Evolutionary conservation across 2,888 invertebrate genomes (phyloP), one percentile per base, ranked within the genome.

Genomic region (Anaspis maculata): DNA sequence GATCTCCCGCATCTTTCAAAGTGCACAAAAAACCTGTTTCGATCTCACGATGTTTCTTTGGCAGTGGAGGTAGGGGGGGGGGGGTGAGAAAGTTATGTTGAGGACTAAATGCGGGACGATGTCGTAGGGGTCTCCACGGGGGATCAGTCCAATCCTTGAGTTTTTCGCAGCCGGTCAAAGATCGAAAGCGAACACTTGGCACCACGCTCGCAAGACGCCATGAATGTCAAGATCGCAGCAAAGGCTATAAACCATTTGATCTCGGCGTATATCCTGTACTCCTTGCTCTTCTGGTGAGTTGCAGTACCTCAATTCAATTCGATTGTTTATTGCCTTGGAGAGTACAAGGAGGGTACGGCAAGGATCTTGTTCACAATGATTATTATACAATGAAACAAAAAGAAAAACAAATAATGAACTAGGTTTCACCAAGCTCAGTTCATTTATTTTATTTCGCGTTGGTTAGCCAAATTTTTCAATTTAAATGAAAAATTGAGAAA

Each of bases 1-100:
- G 35, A 39, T 23, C 27, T 27, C 23, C 39, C 39, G 9, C 37
- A 41, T 14, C 22, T 41, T 5, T 13, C 34, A 5, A 37, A 37
- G 25, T 32, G 32, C 13, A 25, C 35, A 15, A 27, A 26, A 23
- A 28, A 32, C 24, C 23, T 30, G 7, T 37, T 37, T 26, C 11
- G 29, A 16, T 32, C 28, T 15, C 22, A 34, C 22, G 27, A 37
- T 25, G 27, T 37, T 15, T 11, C 21, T 9, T 7, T 35, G 2
- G 25, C 19, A 6, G 19, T 19, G 19, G 9, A 19, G 19, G 19
- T 19, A 11, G 14, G 7, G n/a, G n/a, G n/a, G n/a, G n/a, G n/a
- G n/a, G 2, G 23, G 13, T 23, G 24, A 29, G 28, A 34, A 29
- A 24, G 34, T 34, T 3, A 29, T 24, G 24, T 25, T 34, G 10